Conservation (phyloP, 2,113 vertebrate genomes). For the Sapayoa aenigma region DNA sequence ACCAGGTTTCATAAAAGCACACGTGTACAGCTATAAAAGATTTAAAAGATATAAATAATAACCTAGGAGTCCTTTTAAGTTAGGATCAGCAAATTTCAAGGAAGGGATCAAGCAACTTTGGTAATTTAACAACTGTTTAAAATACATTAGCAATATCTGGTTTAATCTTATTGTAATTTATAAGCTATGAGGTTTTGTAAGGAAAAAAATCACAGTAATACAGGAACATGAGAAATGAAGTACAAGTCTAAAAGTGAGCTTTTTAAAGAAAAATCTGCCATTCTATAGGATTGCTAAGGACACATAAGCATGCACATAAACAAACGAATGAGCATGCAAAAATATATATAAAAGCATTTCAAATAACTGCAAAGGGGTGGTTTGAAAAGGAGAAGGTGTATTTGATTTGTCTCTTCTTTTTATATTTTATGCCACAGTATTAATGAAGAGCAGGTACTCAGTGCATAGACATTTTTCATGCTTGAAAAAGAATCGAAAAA, state of each 20-base stretch:
- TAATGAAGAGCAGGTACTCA: not conserved
- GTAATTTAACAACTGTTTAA: conserved; percentile 71
- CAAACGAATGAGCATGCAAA: not conserved
- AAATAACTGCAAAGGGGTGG: not conserved
- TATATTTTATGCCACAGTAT: not conserved
- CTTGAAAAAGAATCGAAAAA: not conserved
- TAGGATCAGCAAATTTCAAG: conserved; percentile 72
- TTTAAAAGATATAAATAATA: conserved; percentile 68
- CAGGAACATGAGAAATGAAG: not conserved
- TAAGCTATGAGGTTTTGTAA: conserved; percentile 40
- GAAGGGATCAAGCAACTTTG: conserved; percentile 61
- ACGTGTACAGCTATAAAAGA: conserved; percentile 53
- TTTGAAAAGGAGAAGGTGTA: not conserved
- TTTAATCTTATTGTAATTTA: conserved; percentile 64
- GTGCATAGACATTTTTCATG: not conserved
- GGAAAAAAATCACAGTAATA: conserved; percentile 47
- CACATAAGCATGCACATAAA: not conserved
- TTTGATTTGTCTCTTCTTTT: not conserved
- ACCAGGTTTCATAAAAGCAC: conserved; percentile 38
- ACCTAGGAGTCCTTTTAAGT: conserved; percentile 62
- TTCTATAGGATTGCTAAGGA: not conserved
- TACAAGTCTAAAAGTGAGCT: not conserved
- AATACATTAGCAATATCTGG: conserved; percentile 64
- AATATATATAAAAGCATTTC: not conserved
- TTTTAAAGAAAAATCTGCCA: conserved; percentile 4